phyloP scores from a whole-genome alignment of 2,888 invertebrate species.

The Fragum fragum region DNA sequence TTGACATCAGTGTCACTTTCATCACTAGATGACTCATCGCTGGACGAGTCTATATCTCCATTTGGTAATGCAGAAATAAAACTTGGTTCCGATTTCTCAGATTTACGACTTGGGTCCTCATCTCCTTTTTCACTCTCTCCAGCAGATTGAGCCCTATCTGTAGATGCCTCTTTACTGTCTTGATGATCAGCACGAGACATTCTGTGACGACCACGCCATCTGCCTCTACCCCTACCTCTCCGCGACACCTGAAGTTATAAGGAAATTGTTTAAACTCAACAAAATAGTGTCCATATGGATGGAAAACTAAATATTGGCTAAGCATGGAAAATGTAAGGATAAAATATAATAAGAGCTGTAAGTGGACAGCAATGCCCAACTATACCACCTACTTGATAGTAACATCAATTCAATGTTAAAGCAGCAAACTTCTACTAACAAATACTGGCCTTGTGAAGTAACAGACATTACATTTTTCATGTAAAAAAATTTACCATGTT shows the following conservation, averaged over 20 bases:
- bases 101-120: neutral
- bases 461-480: too few relatives aligned
- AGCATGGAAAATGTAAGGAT: too few relatives aligned
- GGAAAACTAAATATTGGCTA: too few relatives aligned
- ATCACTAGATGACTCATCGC: slow-evolving; percentile 50
- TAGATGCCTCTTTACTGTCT: neutral
- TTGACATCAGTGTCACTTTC: slow-evolving; percentile 54
- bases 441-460: too few relatives aligned
- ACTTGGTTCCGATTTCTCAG: neutral
- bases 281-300: too few relatives aligned
- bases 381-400: too few relatives aligned
- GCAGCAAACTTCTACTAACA: too few relatives aligned
- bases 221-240: slow-evolving; percentile 15
- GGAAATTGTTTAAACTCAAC: too few relatives aligned
- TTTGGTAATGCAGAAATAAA: slow-evolving; percentile 9
- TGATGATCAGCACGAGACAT: neutral
- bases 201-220: slow-evolving; percentile 17
- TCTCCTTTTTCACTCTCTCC: slow-evolving; percentile 14
- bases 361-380: too few relatives aligned
- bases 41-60: slow-evolving; percentile 35
- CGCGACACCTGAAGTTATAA: slow-evolving; percentile 6
- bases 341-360: too few relatives aligned
- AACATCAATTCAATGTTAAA: too few relatives aligned
- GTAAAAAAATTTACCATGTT: too few relatives aligned
- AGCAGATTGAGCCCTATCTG: neutral